Percentiles rank a stretch among this genome's conserved stretches.
Evolutionary conservation across 2,888 invertebrate species (phyloP).

Genomic region (Chloroclysta siterata): DNA sequence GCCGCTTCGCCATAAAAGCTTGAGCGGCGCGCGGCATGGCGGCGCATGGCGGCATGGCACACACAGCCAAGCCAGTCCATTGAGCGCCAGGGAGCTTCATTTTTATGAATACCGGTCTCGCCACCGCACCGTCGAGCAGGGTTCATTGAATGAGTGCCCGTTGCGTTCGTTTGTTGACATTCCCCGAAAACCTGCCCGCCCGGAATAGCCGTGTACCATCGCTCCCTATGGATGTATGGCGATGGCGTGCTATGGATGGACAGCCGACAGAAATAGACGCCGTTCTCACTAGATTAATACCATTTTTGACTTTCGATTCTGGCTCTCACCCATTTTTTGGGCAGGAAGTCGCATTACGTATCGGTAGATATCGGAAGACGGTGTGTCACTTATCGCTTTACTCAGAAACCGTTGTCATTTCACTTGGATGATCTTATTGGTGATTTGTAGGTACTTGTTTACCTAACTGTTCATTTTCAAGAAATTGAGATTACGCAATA

Average conservation of each 20-base stretch:
- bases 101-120: slow-evolving; percentile 81
- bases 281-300: slow-evolving; percentile 68
- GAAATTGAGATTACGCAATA: neutral
- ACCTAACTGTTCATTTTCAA: slow-evolving; percentile 1
- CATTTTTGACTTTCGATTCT: slow-evolving; percentile 71
- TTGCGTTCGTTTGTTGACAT: slow-evolving; percentile 80
- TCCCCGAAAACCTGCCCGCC: slow-evolving; percentile 84
- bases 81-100: slow-evolving; percentile 76
- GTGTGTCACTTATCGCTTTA: slow-evolving; percentile 47
- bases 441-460: neutral
- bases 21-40: slow-evolving; percentile 43
- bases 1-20: slow-evolving; percentile 54
- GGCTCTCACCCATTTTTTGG: slow-evolving; percentile 59
- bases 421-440: slow-evolving; percentile 18
- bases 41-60: slow-evolving; percentile 45
- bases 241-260: slow-evolving; percentile 55
- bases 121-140: slow-evolving; percentile 56
- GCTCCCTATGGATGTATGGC: slow-evolving; percentile 55
- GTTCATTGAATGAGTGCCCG: slow-evolving; percentile 82
- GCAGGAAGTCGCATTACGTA: slow-evolving; percentile 53
- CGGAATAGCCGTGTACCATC: slow-evolving; percentile 73
- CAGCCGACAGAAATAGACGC: slow-evolving; percentile 77
- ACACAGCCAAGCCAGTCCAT: slow-evolving; percentile 55
- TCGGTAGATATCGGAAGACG: slow-evolving; percentile 24
- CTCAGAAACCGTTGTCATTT: slow-evolving; percentile 44